Evolutionary conservation across 1,140 invertebrate species (phyloP).

Genomic region (Aphidius gifuensis): DNA sequence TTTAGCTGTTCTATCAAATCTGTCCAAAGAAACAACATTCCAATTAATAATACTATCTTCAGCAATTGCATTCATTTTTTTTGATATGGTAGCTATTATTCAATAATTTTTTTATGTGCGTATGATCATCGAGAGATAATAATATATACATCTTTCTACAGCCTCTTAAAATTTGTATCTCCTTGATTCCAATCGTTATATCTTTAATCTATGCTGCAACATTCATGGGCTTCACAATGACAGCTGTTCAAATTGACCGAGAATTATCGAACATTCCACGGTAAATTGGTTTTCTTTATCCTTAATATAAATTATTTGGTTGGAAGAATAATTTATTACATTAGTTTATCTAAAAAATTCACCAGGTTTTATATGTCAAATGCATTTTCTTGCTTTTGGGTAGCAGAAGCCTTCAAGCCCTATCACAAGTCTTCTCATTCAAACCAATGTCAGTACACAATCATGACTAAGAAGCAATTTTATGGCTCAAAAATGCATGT

Average conservation of each 20-base stretch:
- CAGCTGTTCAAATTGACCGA: conserved; percentile 47
- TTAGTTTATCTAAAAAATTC: conserved; percentile 2
- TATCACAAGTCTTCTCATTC: conserved; percentile 34
- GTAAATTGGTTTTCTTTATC: conserved; percentile 29
- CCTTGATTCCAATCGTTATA: conserved; percentile 52
- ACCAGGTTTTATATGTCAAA: conserved; percentile 52
- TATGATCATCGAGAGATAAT: too few species aligned
- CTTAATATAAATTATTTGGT: neutral
- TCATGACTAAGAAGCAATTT: conserved; percentile 48
- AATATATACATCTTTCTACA: too few species aligned
- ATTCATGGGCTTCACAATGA: conserved; percentile 47
- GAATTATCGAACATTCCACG: conserved; percentile 51
- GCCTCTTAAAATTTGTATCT: conserved; percentile 51
- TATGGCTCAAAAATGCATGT: conserved; percentile 38
- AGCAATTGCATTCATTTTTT: conserved; percentile 57
- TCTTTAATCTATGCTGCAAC: conserved; percentile 50
- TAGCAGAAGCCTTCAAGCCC: conserved; percentile 54
- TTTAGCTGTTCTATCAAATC: conserved; percentile 48
- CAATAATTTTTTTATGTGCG: too few species aligned
- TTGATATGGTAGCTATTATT: conserved; percentile 41
- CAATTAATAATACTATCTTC: conserved; percentile 54
- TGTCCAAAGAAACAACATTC: conserved; percentile 55
- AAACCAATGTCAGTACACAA: conserved; percentile 39
- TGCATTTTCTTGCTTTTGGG: conserved; percentile 55
- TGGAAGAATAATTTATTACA: neutral